Conservation (phyloP, 2,888 invertebrate species). For the Conus canariensis region DNA sequence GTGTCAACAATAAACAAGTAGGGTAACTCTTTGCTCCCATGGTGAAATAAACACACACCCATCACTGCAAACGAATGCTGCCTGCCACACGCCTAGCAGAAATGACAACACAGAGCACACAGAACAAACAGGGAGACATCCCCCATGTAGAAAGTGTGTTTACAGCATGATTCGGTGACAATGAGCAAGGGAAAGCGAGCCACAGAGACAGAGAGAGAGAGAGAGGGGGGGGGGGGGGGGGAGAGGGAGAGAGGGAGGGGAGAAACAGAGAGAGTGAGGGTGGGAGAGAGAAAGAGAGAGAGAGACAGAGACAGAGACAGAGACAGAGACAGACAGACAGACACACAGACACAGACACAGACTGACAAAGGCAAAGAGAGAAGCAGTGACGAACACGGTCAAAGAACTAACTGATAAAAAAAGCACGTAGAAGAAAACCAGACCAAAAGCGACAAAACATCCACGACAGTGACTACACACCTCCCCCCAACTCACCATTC, state of each 20-base stretch:
- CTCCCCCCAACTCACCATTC: slow-evolving; percentile 19
- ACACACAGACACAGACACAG: slow-evolving; percentile 24
- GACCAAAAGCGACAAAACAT: background rate
- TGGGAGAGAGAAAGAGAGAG: background rate
- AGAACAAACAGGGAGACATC: no score
- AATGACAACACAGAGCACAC: no score
- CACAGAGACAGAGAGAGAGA: background rate
- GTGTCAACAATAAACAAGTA: no score
- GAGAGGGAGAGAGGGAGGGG: background rate
- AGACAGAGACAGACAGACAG: background rate
- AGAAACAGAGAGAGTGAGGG: background rate
- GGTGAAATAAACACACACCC: no score
- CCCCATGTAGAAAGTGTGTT: no score
- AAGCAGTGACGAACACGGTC: background rate
- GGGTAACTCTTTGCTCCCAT: no score
- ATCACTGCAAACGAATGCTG: no score
- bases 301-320: background rate
- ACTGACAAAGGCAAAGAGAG: background rate
- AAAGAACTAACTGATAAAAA: background rate
- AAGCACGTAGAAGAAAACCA: background rate
- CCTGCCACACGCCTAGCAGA: no score
- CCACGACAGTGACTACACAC: background rate
- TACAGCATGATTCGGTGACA: no score
- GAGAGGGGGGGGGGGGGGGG: background rate
- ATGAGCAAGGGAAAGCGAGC: background rate